These are phyloP conservation scores for Butorides virescens DNA, from an alignment of 2,113 vertebrate genomes.

Conservation along the genomic window DNA sequence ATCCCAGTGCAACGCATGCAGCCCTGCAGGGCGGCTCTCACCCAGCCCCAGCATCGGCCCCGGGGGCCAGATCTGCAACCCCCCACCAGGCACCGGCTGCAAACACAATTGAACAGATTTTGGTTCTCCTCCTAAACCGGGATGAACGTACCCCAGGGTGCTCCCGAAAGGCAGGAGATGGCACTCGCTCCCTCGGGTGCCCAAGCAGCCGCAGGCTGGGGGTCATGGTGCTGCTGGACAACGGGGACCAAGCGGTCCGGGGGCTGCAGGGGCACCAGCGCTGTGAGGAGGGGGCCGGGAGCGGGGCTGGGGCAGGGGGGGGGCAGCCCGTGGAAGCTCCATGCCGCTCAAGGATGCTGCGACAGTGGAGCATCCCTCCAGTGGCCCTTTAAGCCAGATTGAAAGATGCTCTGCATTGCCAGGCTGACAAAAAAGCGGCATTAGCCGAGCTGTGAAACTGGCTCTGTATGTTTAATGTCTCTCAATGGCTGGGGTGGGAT, in stretches of 20 bases:
- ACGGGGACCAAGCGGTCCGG: rapidly evolving
- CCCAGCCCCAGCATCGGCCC: background rate
- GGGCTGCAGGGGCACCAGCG: background rate
- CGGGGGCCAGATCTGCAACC: background rate
- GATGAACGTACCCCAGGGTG: background rate
- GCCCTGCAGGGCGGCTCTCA: background rate
- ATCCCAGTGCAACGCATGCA: rapidly evolving
- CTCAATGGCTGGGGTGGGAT: slow-evolving; percentile 56
- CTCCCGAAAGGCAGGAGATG: background rate
- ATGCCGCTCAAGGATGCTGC: background rate
- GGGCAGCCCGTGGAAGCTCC: background rate
- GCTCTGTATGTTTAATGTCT: slow-evolving; percentile 56
- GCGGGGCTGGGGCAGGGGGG: too few relatives aligned
- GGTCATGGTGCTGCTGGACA: background rate
- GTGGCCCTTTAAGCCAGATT: slow-evolving; percentile 62
- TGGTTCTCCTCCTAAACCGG: background rate
- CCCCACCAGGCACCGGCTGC: background rate
- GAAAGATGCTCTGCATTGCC: slow-evolving; percentile 52
- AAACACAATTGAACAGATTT: background rate
- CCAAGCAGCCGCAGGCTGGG: rapidly evolving
- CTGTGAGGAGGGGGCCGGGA: background rate
- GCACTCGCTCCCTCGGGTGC: rapidly evolving
- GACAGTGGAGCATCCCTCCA: slow-evolving; percentile 27
- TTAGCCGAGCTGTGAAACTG: slow-evolving; percentile 22
- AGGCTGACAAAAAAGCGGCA: slow-evolving; percentile 33